Evolutionary conservation across 1,140 invertebrate genomes (phyloP), one percentile per base, ranked within the genome.

Genomic region (Cydia strobilella): DNA sequence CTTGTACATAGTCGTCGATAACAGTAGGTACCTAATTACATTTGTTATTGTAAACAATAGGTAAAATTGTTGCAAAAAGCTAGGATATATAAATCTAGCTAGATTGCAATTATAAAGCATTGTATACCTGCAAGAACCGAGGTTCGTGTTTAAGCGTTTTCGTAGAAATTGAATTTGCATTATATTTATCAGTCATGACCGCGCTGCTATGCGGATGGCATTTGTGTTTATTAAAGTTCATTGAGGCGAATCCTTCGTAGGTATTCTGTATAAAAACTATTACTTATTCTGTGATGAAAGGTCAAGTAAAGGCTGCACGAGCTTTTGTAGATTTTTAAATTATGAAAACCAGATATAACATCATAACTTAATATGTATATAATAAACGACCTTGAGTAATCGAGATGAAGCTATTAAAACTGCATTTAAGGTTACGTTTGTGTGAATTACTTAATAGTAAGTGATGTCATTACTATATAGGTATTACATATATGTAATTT

Each of bases 131-230:
- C 18, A 59, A 23, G 0, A 59, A 59, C 10, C 54, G 20, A 20
- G 18, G 12, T 0, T 59, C 54, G 54, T 59, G 20, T 59, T 59
- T 12, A 23, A 59, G 20, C 54, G 54, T 69, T 69, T 69, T 69
- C 31, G 15, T 69, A 69, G 65, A 69, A 69, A 69, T 59, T 69
- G 31, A 69, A 69, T 69, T 35, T 35, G 65, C 31, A 69, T 69
- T 35, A 69, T n/a, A 69, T 69, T 69, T 69, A 69, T 69, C 65
- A 39, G 65, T 39, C 18, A 10, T 79, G 87, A 85, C 83, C 79
- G 75, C 75, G 72, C 75, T 83, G 77, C 69, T 81, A 89, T 89
- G 84, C 86, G 84, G 83, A 85, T 82, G 84, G 81, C 80, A 85
- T 81, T 81, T 82, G 77, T 78, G 76, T 73, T 76, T 69, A 72